Evolutionary conservation across 2,888 invertebrate genomes (phyloP), one percentile per base, ranked within the genome.

Genomic region (Buathra laborator): DNA sequence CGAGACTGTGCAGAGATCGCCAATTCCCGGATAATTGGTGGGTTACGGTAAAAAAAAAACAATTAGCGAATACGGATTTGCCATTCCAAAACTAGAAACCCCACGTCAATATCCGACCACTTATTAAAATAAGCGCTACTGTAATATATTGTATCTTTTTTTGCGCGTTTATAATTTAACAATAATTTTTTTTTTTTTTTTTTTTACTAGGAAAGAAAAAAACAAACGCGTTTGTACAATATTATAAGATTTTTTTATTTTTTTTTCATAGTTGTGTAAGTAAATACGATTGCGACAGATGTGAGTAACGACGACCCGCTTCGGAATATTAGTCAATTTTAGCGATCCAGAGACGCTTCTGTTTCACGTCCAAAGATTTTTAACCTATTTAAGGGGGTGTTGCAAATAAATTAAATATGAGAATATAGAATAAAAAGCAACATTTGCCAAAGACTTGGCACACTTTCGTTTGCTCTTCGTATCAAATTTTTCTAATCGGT

Each of bases 91-190:
- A 82, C 76, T 85, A 86, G 86, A 86, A 37, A 87, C 83, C 87
- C 62, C 81, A 80, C 84, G 86, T 86, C 75, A 83, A 83, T 88
- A 86, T 86, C 81, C 85, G 87, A 83, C 85, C 89, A 88, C 81
- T 90, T 89, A 88, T 87, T 84, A n/a, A 77, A 86, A 86, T 90
- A 90, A 90, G 88, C 85, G 89, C 90, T 90, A 90, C 75, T 92
- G 92, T 92, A 93, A 92, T 89, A 92, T 92, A 91, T 91, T 93
- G 92, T 92, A 91, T 91, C n/a, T 92, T 92, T 91, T 80, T 91
- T 92, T 92, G 37, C 89, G 87, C 89, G 87, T 89, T 89, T 88
- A 91, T 91, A 90, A 87, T 90, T 62, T 68, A 19, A 71, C 16
- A 48, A 67, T 56, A 53, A 90, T 90, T 87, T 88, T 88, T 90